phyloP scores from a whole-genome alignment of 2,888 invertebrate genomes.

The Ornithoptera priamus region DNA sequence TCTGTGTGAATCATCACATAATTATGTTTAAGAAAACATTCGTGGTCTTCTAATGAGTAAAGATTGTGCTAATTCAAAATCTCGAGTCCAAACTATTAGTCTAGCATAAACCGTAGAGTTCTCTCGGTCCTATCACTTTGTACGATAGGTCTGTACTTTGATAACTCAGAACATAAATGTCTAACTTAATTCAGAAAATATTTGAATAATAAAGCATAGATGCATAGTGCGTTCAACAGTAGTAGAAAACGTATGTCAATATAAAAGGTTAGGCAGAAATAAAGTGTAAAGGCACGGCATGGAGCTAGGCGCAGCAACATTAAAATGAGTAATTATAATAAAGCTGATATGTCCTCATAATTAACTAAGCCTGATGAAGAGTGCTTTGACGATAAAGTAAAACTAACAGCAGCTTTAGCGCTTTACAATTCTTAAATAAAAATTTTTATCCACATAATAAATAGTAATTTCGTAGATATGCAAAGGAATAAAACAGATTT shows the following conservation, averaged over 20 bases:
- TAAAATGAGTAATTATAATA: constrained; percentile 80
- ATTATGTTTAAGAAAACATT: neutral
- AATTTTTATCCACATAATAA: neutral
- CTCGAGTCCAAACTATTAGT: neutral
- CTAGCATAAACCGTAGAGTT: neutral
- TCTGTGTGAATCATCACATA: neutral
- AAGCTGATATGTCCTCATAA: constrained; percentile 77
- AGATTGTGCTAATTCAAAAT: neutral
- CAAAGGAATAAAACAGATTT: neutral
- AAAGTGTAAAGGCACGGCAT: constrained; percentile 42
- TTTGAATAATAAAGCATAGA: neutral
- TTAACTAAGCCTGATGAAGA: constrained; percentile 78
- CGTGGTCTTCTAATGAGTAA: neutral
- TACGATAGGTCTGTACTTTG: neutral
- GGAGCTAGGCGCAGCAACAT: constrained; percentile 69
- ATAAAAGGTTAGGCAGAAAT: constrained; percentile 23
- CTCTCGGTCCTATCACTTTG: neutral
- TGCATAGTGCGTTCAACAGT: neutral
- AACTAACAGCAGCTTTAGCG: constrained; percentile 48
- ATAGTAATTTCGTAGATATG: no score
- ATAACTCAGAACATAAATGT: neutral
- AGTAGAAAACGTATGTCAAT: constrained; percentile 10
- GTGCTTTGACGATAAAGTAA: constrained; percentile 63
- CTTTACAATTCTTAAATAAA: constrained; percentile 28
- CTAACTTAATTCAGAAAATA: no score